These are phyloP conservation scores for Phylloscopus trochilus DNA, from an alignment of 2,113 vertebrate species.

Conservation along the genomic window DNA sequence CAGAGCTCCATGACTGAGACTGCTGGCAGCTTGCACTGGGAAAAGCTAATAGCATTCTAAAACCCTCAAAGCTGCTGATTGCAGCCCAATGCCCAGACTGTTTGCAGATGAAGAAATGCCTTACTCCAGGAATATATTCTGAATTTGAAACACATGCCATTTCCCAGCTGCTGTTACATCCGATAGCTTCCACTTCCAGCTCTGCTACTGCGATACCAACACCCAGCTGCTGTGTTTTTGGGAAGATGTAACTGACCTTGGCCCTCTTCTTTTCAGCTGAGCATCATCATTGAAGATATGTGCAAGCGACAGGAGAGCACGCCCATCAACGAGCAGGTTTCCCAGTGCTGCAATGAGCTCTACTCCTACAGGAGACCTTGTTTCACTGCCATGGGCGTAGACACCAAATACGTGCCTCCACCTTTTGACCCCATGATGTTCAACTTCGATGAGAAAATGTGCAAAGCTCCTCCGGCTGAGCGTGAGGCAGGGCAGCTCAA, in stretches of 20 bases:
- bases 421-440: conserved; percentile 55
- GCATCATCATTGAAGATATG: conserved; percentile 57
- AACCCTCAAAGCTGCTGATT: neutral
- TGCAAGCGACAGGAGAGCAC: conserved; percentile 59
- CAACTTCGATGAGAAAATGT: conserved; percentile 58
- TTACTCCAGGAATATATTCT: neutral
- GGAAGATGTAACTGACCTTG: neutral
- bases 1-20: neutral
- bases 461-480: conserved; percentile 23
- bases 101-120: neutral
- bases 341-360: conserved; percentile 63
- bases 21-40: neutral
- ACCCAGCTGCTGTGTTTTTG: neutral
- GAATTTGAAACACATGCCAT: neutral
- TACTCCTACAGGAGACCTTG: conserved; percentile 65
- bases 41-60: neutral
- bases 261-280: conserved; percentile 53
- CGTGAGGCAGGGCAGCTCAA: neutral
- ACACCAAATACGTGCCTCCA: conserved; percentile 63
- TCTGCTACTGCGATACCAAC: neutral
- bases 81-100: neutral
- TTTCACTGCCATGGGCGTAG: conserved; percentile 61
- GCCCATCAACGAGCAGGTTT: conserved; percentile 61
- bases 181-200: neutral
- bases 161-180: neutral